Evolutionary conservation across 2,113 vertebrate species (phyloP).

Genomic region (Catharus bicknelli): DNA sequence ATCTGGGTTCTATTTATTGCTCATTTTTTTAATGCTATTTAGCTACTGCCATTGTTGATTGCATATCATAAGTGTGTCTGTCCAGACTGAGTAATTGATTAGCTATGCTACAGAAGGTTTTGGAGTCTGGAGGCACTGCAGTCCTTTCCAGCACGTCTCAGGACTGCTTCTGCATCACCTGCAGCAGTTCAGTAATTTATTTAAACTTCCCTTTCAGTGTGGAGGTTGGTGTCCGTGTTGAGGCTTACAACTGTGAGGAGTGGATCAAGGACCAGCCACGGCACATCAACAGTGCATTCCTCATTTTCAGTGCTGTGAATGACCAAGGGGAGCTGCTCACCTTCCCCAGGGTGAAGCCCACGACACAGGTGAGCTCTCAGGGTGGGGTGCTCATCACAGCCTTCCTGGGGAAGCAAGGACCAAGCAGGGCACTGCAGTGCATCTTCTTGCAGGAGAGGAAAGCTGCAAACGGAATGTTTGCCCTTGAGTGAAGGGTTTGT

Average conservation of each 20-base stretch:
- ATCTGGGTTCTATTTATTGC: background rate
- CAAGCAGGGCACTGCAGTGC: background rate
- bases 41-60: background rate
- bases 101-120: background rate
- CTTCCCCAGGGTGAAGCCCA: slow-evolving; percentile 71
- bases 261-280: slow-evolving; percentile 69
- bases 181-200: background rate
- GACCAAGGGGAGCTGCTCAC: slow-evolving; percentile 47
- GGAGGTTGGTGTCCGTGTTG: slow-evolving; percentile 80
- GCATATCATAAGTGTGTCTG: background rate
- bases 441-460: background rate
- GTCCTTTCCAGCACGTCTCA: background rate
- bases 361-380: slow-evolving; percentile 68
- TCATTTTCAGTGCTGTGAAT: slow-evolving; percentile 71
- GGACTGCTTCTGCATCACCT: background rate
- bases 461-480: background rate
- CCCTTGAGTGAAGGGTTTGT: background rate
- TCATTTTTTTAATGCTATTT: background rate
- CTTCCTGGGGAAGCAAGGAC: background rate
- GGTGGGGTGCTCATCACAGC: background rate
- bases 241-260: slow-evolving; percentile 78
- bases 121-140: background rate
- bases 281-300: slow-evolving; percentile 81
- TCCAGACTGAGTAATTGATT: background rate
- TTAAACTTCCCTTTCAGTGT: slow-evolving; percentile 55